Evolutionary conservation across 2,888 invertebrate species (phyloP).

Genomic region (Silvanus unidentatus): DNA sequence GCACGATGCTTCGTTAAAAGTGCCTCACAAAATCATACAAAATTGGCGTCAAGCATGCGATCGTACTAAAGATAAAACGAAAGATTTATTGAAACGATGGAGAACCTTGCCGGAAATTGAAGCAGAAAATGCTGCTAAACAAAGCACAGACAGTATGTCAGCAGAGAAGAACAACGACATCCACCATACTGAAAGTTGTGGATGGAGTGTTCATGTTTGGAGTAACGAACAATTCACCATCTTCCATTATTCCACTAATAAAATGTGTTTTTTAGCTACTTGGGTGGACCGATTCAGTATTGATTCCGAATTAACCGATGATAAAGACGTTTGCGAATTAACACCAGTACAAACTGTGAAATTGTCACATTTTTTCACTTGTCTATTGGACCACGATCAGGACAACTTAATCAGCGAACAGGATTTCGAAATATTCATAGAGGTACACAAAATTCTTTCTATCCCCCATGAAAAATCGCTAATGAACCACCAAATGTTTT

Average conservation of each 20-base stretch:
- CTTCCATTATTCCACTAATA: not conserved
- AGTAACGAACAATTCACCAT: conserved; percentile 50
- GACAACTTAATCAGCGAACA: conserved; percentile 66
- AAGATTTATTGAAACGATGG: conserved; percentile 66
- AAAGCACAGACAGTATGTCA: conserved; percentile 41
- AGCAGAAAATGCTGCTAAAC: conserved; percentile 42
- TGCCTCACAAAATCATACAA: conserved; percentile 65
- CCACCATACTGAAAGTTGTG: conserved; percentile 49
- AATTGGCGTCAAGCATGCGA: conserved; percentile 73
- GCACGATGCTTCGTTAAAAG: conserved; percentile 50
- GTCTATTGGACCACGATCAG: conserved; percentile 64
- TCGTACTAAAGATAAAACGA: conserved; percentile 67
- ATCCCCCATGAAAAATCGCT: no score
- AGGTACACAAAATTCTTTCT: conserved; percentile 53
- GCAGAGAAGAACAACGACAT: conserved; percentile 39
- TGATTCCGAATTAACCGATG: conserved; percentile 51
- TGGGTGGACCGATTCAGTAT: conserved; percentile 70
- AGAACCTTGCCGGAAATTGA: conserved; percentile 59
- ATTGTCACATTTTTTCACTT: conserved; percentile 64
- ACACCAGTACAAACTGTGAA: conserved; percentile 63
- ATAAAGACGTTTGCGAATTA: conserved; percentile 53
- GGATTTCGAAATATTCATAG: conserved; percentile 64
- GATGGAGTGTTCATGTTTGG: conserved; percentile 76
- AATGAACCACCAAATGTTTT: no score
- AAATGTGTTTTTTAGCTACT: conserved; percentile 51